Conservation (phyloP, 2,113 vertebrate species). For the Protobothrops mucrosquamatus region DNA sequence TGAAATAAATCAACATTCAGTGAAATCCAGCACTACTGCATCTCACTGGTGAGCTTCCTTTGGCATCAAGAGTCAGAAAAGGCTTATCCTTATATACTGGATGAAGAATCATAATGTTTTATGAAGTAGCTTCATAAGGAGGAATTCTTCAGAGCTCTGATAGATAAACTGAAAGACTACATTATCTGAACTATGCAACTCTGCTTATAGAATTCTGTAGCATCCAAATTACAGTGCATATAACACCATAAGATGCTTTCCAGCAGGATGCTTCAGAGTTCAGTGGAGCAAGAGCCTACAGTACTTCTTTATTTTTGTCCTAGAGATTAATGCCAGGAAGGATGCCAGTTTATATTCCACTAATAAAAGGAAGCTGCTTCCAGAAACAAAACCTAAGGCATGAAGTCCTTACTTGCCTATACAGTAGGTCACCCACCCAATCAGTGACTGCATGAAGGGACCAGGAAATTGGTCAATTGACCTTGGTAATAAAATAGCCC, state of each 20-base stretch:
- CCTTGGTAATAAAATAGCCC: background rate
- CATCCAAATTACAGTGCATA: background rate
- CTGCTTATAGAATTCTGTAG: background rate
- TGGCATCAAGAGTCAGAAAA: background rate
- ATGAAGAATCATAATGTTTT: background rate
- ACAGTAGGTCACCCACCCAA: background rate
- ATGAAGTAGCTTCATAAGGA: background rate
- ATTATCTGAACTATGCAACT: background rate
- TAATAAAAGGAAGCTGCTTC: background rate
- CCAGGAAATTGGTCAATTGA: background rate
- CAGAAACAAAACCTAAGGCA: background rate
- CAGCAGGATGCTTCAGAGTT: background rate
- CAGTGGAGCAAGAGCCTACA: background rate
- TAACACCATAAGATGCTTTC: background rate
- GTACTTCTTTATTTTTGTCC: background rate
- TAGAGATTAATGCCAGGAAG: background rate
- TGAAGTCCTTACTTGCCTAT: background rate
- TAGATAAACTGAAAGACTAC: background rate
- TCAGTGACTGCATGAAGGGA: background rate
- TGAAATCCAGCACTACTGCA: background rate
- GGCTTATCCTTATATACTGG: background rate
- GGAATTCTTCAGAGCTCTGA: background rate
- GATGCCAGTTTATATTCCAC: background rate
- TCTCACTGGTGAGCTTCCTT: background rate
- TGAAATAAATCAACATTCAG: background rate